Base-by-base conservation (phyloP, 53 echinoderm and acorn worm genomes). In the Paracentrotus lividus region DNA sequence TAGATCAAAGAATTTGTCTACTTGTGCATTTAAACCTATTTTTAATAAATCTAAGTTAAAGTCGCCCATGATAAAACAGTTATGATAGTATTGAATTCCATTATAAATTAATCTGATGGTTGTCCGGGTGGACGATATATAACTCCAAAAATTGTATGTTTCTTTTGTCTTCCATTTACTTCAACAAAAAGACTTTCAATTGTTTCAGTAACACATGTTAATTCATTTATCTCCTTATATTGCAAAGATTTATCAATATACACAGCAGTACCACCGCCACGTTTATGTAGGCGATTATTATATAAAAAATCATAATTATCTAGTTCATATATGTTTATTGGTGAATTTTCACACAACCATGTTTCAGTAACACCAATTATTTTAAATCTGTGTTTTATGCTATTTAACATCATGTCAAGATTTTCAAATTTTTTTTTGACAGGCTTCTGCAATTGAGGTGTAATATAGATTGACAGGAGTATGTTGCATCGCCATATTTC, bases 371-470 rank as follows among this genome's bases (percentile, higher is more conserved):
- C n/a, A n/a, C 72, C 72, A 10, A 72, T 72, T 8, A 72, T 72
- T 36, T 72, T 72, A 72, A 72, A 72, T 72, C 34, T 72, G 38
- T 72, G 72, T n/a, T n/a, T n/a, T n/a, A n/a, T n/a, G n/a, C n/a
- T n/a, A n/a, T n/a, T n/a, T n/a, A n/a, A n/a, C n/a, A n/a, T n/a
- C n/a, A n/a, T 12, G 32, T 31, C 12, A 72, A 8, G 16, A 33
- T 36, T 12, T 72, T 72, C 72, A 72, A 72, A 72, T n/a, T n/a
- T 8, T 42, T 72, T 72, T 10, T 72, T 12, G 72, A 10, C 7
- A 72, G 34, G 72, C 72, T 72, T 72, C 72, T 72, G 72, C 72
- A 72, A n/a, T 72, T 72, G 24, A 72, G 34, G 24, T 72, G 72
- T 13, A 36, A 32, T 36, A 72, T 9, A 10, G 72, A 72, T 72